Conservation (phyloP, 1,140 invertebrate species). For the Meloidogyne exigua region DNA sequence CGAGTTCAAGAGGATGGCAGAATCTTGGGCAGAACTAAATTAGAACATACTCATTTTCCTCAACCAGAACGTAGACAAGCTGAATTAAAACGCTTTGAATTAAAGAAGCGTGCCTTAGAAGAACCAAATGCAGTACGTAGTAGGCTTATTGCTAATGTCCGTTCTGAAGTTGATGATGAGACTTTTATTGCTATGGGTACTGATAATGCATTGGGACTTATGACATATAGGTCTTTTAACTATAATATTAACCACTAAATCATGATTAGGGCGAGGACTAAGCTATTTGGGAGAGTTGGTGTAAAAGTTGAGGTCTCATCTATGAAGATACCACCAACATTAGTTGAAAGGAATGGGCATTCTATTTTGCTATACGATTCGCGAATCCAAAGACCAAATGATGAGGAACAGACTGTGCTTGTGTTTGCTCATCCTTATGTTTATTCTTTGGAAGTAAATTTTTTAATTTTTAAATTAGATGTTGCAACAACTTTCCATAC, state of each 20-base stretch:
- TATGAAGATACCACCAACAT: neutral
- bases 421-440: conserved; percentile 11
- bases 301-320: neutral
- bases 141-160: neutral
- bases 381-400: neutral
- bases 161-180: neutral
- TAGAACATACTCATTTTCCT: neutral
- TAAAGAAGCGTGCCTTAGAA: neutral
- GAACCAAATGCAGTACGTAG: conserved; percentile 1
- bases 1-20: neutral
- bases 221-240: neutral
- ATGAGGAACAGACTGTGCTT: neutral
- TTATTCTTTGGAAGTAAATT: neutral
- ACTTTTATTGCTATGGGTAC: neutral
- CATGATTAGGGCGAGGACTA: neutral
- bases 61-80: neutral
- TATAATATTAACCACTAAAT: neutral
- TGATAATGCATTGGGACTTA: neutral
- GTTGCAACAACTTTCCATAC: neutral
- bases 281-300: neutral
- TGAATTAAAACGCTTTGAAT: neutral
- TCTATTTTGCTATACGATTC: conserved; percentile 7
- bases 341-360: neutral
- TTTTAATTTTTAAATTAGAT: neutral
- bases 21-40: neutral